Conservation (phyloP, 1,140 invertebrate species). For the Aphaenogaster rudis region DNA sequence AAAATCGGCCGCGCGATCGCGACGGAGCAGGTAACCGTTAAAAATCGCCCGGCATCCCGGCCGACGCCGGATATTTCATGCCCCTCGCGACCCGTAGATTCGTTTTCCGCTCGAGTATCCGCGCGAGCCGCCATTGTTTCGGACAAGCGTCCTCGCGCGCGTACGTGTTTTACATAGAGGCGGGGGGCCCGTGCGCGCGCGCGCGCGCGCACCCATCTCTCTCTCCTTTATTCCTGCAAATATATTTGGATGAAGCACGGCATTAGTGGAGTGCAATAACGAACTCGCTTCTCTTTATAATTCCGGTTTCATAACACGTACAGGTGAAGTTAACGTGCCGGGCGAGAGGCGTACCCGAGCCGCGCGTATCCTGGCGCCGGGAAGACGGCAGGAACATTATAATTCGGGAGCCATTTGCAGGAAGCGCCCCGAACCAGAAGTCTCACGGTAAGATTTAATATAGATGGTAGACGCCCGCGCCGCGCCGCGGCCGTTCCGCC, state of each 20-base stretch:
- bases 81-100: constrained; percentile 45
- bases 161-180: constrained; percentile 64
- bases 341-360: constrained; percentile 94
- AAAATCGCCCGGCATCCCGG: constrained; percentile 23
- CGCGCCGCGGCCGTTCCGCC: constrained; percentile 39
- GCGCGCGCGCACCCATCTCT: neutral
- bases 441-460: constrained; percentile 83
- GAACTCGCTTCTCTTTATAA: constrained; percentile 76
- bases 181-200: neutral
- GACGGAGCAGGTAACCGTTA: constrained; percentile 29
- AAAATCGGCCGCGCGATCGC: constrained; percentile 18
- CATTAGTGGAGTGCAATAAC: constrained; percentile 65
- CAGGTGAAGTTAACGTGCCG: constrained; percentile 89
- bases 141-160: constrained; percentile 55
- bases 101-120: constrained; percentile 55
- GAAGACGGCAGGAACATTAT: constrained; percentile 94
- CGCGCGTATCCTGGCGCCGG: constrained; percentile 94
- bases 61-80: constrained; percentile 52
- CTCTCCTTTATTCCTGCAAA: constrained; percentile 61
- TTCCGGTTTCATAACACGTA: constrained; percentile 78
- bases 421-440: constrained; percentile 87
- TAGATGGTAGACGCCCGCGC: constrained; percentile 59
- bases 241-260: constrained; percentile 64
- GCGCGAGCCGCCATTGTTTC: constrained; percentile 36
- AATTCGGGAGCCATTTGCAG: constrained; percentile 88